These are phyloP conservation scores for Scolopax bukidnonensis DNA, from an alignment of 2,797 vertebrate species.

Conservation along the genomic window DNA sequence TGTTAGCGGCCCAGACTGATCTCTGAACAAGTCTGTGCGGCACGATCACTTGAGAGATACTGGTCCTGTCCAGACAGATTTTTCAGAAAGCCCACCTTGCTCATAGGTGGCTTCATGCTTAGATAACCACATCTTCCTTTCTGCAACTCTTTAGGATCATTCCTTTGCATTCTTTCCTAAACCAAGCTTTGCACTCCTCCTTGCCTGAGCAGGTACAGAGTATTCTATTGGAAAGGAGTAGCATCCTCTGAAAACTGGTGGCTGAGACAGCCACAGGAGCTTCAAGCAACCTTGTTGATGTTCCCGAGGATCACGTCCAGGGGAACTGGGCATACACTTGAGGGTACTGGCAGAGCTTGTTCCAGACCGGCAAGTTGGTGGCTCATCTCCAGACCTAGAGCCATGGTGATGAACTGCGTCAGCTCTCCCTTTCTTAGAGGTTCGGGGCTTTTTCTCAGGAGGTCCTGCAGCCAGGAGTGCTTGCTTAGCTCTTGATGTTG, in stretches of 20 bases:
- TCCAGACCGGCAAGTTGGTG: accelerated
- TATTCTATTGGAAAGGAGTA: not conserved
- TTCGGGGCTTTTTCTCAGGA: not conserved
- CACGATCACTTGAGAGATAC: not conserved
- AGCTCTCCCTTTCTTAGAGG: not conserved
- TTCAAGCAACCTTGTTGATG: too few species aligned
- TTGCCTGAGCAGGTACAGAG: not conserved
- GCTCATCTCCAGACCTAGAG: not conserved
- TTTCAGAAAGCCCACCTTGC: not conserved
- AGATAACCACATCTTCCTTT: not conserved
- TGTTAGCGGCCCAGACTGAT: not conserved
- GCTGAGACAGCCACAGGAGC: not conserved
- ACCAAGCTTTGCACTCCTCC: not conserved
- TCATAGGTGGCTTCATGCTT: not conserved
- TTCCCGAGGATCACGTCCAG: not conserved
- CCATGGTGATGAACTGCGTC: not conserved
- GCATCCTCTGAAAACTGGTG: not conserved
- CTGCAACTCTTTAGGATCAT: not conserved
- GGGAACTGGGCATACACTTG: accelerated
- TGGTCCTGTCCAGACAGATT: not conserved
- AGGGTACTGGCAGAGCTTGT: not conserved
- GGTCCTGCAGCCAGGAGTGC: not conserved
- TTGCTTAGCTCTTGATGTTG: not conserved
- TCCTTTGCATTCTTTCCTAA: not conserved
- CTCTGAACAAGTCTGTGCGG: not conserved